Percentiles rank a stretch among this genome's conserved stretches.
These are phyloP conservation scores for Achroia grisella DNA, from an alignment of 1,140 invertebrate genomes.

Conservation along the genomic window DNA sequence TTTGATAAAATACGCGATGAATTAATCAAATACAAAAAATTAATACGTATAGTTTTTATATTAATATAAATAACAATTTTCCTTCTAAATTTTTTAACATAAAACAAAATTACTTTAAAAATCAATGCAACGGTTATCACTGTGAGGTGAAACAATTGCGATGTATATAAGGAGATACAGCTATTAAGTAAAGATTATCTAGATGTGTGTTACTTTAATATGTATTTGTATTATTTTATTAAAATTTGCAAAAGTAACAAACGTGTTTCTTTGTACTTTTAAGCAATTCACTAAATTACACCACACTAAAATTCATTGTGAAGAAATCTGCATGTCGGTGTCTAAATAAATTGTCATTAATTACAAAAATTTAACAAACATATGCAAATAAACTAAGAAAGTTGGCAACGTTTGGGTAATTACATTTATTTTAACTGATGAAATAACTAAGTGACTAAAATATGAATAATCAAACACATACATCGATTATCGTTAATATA, in stretches of 20 bases:
- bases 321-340: slow-evolving; percentile 62
- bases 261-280: slow-evolving; percentile 75
- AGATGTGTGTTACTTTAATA: slow-evolving; percentile 57
- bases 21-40: slow-evolving; percentile 39
- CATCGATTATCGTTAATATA: slow-evolving; percentile 32
- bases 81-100: slow-evolving; percentile 52
- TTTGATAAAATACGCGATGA: slow-evolving; percentile 47
- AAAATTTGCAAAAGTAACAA: slow-evolving; percentile 76
- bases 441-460: slow-evolving; percentile 66
- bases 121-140: slow-evolving; percentile 44
- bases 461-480: slow-evolving; percentile 65
- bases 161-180: slow-evolving; percentile 57
- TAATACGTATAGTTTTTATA: slow-evolving; percentile 57
- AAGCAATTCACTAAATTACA: slow-evolving; percentile 76
- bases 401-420: slow-evolving; percentile 68
- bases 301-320: slow-evolving; percentile 70
- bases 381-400: slow-evolving; percentile 73
- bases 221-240: slow-evolving; percentile 69
- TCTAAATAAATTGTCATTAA: slow-evolving; percentile 72
- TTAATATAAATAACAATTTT: slow-evolving; percentile 61
- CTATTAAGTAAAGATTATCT: slow-evolving; percentile 69
- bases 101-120: slow-evolving; percentile 56
- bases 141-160: slow-evolving; percentile 47
- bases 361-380: slow-evolving; percentile 72
- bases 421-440: slow-evolving; percentile 66